Evolutionary conservation across 2,113 vertebrate genomes (phyloP).

Genomic region (Gyps fulvus): DNA sequence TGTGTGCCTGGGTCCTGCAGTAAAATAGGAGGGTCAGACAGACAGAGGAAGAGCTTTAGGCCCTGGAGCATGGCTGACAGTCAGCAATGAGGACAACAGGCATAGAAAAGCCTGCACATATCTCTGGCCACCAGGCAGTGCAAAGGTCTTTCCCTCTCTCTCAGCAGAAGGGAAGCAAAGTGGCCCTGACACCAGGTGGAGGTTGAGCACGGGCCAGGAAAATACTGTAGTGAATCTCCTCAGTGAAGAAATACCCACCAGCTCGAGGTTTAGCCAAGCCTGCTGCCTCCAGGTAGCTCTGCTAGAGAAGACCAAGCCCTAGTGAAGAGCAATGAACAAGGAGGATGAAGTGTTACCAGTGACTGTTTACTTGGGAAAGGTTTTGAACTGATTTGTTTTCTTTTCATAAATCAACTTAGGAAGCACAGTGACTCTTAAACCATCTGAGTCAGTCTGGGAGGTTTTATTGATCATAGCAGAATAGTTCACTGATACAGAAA

Average conservation of each 20-base stretch:
- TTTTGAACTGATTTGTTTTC: background rate
- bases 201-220: background rate
- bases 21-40: background rate
- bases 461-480: background rate
- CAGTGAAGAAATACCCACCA: background rate
- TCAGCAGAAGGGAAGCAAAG: background rate
- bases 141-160: background rate
- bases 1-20: background rate
- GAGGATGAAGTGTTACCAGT: background rate
- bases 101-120: background rate
- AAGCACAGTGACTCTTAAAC: background rate
- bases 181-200: background rate
- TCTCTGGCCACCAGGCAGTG: background rate
- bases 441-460: background rate
- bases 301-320: background rate
- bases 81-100: background rate
- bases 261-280: background rate
- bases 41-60: background rate
- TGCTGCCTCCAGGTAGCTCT: background rate
- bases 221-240: background rate
- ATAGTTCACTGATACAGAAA: background rate
- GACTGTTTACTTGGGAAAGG: background rate
- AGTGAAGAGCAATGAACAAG: background rate
- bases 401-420: background rate
- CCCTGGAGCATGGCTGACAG: background rate